Evolutionary conservation across 2,888 invertebrate genomes (phyloP), one percentile per base, ranked within the genome.

Genomic region (Lepidochrysops patricia): DNA sequence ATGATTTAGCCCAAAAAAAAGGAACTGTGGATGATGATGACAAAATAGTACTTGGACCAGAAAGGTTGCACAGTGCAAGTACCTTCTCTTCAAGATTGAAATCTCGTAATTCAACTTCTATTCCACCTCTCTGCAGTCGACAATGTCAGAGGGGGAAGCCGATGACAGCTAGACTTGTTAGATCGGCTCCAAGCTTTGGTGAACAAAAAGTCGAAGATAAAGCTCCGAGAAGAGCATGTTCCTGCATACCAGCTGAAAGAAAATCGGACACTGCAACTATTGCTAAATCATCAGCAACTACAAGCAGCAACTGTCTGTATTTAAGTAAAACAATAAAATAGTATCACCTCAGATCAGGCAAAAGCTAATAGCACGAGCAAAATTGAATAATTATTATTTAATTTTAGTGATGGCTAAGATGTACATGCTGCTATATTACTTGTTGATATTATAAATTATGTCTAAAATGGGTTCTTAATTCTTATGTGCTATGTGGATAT

Each of bases 1-100:
- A 93, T 73, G 92, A 93, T 63, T 73, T 87, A 9, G 80, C 90
- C 67, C 79, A 79, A 34, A 79, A 78, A 63, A 76, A 79, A 63
- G 76, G 80, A 64, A 62, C 35, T 57, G 13, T 43, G 1, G 15
- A 52, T 23, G 60, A 43, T 23, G 60, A 48, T 26, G 57, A 57
- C 29, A 60, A 61, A 32, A 60, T 60, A 57, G 54, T 58, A 15
- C 5, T 62, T 52, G 86, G 88, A 1, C 78, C 80, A 7, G 89
- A 89, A 64, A 76, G 90, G 64, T 69, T 90, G 15, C 84, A 89
- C 61, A 87, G 84, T 68, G 87, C 86, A 4, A 87, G 82, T 62
- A 90, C 90, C 62, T 86, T 88, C 67, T 84, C 84, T 37, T 90
- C 90, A 6, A 75, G 89, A 63, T 70, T 70, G 2, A 77, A 80